Percentiles rank a stretch among this genome's conserved stretches.
Conservation (phyloP, 2,797 vertebrate genomes). For the Cyclopterus lumpus region DNA sequence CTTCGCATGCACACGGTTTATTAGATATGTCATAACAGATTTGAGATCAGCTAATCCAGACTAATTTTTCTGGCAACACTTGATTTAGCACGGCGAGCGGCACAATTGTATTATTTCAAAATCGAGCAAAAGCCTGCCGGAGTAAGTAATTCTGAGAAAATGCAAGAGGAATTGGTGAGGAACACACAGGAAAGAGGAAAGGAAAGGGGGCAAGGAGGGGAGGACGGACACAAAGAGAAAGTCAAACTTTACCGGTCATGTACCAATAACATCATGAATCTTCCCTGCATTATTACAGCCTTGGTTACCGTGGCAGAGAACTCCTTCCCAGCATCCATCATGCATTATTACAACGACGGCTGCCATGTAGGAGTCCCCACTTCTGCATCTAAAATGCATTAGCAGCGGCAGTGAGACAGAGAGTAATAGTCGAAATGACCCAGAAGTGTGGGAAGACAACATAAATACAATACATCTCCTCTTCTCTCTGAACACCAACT, state of each 20-base stretch:
- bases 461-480: slow-evolving; percentile 19
- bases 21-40: slow-evolving; percentile 53
- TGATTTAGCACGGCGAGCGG: slow-evolving; percentile 21
- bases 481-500: too few species aligned
- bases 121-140: slow-evolving; percentile 13
- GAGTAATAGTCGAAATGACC: slow-evolving; percentile 3
- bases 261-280: slow-evolving; percentile 34
- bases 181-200: slow-evolving; percentile 17
- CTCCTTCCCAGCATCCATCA: slow-evolving; percentile 42
- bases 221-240: background rate
- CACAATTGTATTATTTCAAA: slow-evolving; percentile 9
- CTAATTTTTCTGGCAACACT: slow-evolving; percentile 27
- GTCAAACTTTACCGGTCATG: slow-evolving; percentile 1
- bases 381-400: slow-evolving; percentile 32
- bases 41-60: slow-evolving; percentile 37
- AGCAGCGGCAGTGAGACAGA: background rate
- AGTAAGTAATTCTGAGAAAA: slow-evolving; percentile 47
- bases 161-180: slow-evolving; percentile 10
- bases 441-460: background rate
- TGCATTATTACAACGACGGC: slow-evolving; percentile 33
- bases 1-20: slow-evolving; percentile 36
- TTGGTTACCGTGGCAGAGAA: slow-evolving; percentile 19
- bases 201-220: slow-evolving; percentile 9
- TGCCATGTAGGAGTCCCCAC: slow-evolving; percentile 11
- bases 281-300: slow-evolving; percentile 10